Base-by-base conservation (phyloP, 2,113 vertebrate genomes). In the Sinocyclocheilus grahami region DNA sequence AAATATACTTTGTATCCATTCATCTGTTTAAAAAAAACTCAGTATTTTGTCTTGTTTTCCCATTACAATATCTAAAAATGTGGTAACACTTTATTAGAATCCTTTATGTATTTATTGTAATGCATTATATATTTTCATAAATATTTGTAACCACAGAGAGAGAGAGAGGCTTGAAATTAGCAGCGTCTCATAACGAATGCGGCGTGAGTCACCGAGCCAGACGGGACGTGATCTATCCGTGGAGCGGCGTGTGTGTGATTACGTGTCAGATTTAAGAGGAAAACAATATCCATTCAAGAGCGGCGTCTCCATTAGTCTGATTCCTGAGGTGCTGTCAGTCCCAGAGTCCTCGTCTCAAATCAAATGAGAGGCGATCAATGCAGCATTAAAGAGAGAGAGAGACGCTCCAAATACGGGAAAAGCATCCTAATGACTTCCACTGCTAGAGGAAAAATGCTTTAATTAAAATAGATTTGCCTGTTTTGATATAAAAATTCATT, bases 201-300 rank as follows among this genome's bases (percentile, higher is more conserved):
- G 30, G 2, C 30, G 30, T 30, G 30, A 30, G 30, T 30, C 30
- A 30, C 2, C 30, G 30, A 30, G 30, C 30, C 30, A 33, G 30
- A 33, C 30, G 30, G 30, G 30, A 33, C 30, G 30, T 33, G 3
- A 33, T 33, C 30, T 33, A 33, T 33, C 30, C 30, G 30, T 33
- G 30, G 30, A 33, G 30, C 30, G 30, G 30, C 0, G 30, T 33
- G 30, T 33, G 30, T 30, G 30, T 30, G 65, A 69, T 69, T 16
- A 69, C 27, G 7, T 84, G 5, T 93, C 92, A 91, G 91, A 93
- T 92, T 92, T 85, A 78, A 86, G 87, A 90, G 91, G 90, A 90
- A 92, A 93, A 94, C 93, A 93, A 94, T 93, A 93, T 93, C 90
- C 90, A 94, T 93, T 94, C 90, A 89, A 37, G 77, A 85, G 79